A percentile compares a stretch with the other conserved stretches of the same genome.
These are phyloP conservation scores for Microcebus tavaratra DNA, from an alignment of 2,113 vertebrate species.

Conservation along the genomic window DNA sequence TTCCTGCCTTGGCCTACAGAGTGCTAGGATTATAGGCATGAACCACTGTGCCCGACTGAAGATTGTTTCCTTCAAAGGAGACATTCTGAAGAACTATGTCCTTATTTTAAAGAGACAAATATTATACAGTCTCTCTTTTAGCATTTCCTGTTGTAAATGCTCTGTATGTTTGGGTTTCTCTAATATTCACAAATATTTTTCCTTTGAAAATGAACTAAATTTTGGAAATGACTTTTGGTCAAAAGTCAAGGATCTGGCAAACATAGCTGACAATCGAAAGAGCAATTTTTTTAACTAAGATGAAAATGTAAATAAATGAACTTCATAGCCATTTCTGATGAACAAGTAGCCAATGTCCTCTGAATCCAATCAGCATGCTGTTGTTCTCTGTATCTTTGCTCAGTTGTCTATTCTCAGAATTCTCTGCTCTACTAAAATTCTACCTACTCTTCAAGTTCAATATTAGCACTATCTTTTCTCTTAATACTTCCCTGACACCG, in stretches of 20 bases:
- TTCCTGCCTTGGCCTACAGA: no score
- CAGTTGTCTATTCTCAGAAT: neutral
- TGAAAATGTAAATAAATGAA: neutral
- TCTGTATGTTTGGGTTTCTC: neutral
- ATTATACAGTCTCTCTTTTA: neutral
- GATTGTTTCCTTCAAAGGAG: neutral
- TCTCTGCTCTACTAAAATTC: neutral
- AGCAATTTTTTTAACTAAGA: neutral
- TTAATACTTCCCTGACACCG: neutral
- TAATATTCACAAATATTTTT: slow-evolving; percentile 5
- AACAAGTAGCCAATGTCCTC: neutral
- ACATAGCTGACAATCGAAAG: neutral
- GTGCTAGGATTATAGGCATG: no score
- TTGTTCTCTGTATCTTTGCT: neutral
- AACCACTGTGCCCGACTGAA: neutral
- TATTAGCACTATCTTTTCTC: neutral
- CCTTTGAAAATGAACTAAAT: slow-evolving; percentile 20
- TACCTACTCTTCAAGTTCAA: neutral
- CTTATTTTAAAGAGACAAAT: neutral
- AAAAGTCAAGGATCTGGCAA: slow-evolving; percentile 1
- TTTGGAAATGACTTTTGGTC: slow-evolving; percentile 14
- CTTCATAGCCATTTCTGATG: neutral
- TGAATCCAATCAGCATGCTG: neutral
- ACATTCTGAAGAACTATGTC: neutral
- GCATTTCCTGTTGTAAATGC: neutral